phyloP scores from a whole-genome alignment of 2,888 invertebrate species.

The Abrostola triplasia region DNA sequence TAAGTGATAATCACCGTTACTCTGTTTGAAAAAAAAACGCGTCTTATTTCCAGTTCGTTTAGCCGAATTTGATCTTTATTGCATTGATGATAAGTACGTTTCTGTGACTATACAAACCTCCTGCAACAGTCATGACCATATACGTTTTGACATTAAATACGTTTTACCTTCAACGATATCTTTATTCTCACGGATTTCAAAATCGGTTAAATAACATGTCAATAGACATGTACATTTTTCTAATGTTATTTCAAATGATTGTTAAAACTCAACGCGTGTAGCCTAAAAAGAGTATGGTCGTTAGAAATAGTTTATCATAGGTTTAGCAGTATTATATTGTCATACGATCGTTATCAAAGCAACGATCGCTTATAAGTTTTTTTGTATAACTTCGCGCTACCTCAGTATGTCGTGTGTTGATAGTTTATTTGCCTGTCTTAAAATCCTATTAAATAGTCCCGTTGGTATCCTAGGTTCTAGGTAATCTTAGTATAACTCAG shows the following conservation, averaged over 20 bases:
- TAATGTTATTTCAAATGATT: no score
- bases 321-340: slow-evolving; percentile 84
- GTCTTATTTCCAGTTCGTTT: no score
- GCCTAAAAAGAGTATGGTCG: slow-evolving; percentile 27
- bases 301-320: slow-evolving; percentile 65
- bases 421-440: slow-evolving; percentile 42
- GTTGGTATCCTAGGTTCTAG: slow-evolving; percentile 7
- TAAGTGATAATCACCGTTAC: background rate
- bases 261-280: slow-evolving; percentile 19
- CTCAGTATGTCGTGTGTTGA: slow-evolving; percentile 75
- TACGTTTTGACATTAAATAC: no score
- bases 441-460: slow-evolving; percentile 30
- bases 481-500: background rate
- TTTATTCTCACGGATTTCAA: no score
- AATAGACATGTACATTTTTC: no score
- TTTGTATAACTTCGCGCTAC: slow-evolving; percentile 74
- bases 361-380: slow-evolving; percentile 65
- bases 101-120: no score
- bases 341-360: slow-evolving; percentile 62
- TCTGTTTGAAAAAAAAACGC: no score
- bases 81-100: no score
- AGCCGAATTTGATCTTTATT: no score
- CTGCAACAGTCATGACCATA: no score
- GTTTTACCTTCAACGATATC: no score
- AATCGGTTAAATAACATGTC: no score